phyloP scores from a whole-genome alignment of 2,888 invertebrate genomes.

The Chymomyza caudatula region DNA sequence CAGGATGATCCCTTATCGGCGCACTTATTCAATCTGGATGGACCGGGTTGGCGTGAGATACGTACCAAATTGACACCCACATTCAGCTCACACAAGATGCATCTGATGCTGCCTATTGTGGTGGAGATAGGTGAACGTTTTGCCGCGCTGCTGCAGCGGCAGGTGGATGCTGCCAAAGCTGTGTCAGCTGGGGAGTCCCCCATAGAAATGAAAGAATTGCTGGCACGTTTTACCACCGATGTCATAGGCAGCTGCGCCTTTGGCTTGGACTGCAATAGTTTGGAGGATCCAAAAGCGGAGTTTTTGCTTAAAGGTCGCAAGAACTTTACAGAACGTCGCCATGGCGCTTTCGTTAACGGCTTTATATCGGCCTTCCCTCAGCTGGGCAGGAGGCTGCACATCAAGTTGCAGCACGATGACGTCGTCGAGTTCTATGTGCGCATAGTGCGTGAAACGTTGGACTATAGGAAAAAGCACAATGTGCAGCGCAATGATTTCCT shows the following conservation, averaged over 20 bases:
- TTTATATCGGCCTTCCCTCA: constrained; percentile 57
- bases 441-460: constrained; percentile 75
- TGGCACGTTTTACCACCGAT: constrained; percentile 79
- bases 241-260: constrained; percentile 79
- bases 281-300: constrained; percentile 75
- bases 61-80: constrained; percentile 78
- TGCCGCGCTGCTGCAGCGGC: constrained; percentile 52
- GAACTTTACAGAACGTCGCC: constrained; percentile 49
- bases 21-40: constrained; percentile 76
- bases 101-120: constrained; percentile 78
- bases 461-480: constrained; percentile 73
- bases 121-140: constrained; percentile 70
- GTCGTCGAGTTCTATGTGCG: constrained; percentile 66
- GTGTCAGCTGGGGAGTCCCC: constrained; percentile 17
- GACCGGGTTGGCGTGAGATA: constrained; percentile 78
- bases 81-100: constrained; percentile 80
- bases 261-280: constrained; percentile 78
- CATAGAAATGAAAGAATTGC: constrained; percentile 77
- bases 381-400: constrained; percentile 46
- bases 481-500: constrained; percentile 79
- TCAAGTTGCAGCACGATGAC: constrained; percentile 54
- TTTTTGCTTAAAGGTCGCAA: constrained; percentile 72
- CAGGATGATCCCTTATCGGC: constrained; percentile 75
- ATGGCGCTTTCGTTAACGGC: constrained; percentile 42
- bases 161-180: constrained; percentile 13